Percentiles rank a stretch among this genome's conserved stretches.
Conservation (phyloP, 2,797 vertebrate genomes). For the Delichon dasypus region DNA sequence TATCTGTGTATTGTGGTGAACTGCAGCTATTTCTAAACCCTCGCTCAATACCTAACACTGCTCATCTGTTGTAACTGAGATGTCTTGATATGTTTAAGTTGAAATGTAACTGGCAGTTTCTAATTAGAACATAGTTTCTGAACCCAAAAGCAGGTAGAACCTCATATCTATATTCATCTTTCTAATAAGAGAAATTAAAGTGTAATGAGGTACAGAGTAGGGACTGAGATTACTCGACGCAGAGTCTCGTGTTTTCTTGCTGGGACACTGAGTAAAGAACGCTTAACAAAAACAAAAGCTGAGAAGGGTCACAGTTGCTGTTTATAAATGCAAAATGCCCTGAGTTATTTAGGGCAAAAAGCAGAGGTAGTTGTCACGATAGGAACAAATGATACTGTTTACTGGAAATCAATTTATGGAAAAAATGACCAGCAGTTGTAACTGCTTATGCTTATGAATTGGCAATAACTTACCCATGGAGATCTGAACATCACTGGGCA, state of each 20-base stretch:
- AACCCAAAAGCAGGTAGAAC: neutral
- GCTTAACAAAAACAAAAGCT: neutral
- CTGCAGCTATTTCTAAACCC: neutral
- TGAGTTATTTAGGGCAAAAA: neutral
- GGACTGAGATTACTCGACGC: neutral
- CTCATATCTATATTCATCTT: neutral
- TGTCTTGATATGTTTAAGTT: neutral
- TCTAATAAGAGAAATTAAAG: neutral
- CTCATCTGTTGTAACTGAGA: neutral
- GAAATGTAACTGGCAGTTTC: neutral
- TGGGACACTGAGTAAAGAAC: neutral
- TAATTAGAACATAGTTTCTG: neutral
- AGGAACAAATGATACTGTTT: neutral
- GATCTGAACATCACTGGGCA: neutral
- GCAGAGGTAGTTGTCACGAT: neutral
- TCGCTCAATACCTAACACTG: neutral
- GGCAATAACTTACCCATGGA: neutral
- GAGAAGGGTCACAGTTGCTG: neutral
- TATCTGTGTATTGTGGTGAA: neutral
- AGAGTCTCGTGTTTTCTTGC: neutral
- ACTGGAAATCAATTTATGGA: neutral
- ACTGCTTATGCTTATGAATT: neutral
- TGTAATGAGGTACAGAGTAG: neutral
- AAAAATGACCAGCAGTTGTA: neutral
- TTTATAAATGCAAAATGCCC: neutral